Evolutionary conservation across 2,888 invertebrate genomes (phyloP).

Genomic region (Parnassius apollo): DNA sequence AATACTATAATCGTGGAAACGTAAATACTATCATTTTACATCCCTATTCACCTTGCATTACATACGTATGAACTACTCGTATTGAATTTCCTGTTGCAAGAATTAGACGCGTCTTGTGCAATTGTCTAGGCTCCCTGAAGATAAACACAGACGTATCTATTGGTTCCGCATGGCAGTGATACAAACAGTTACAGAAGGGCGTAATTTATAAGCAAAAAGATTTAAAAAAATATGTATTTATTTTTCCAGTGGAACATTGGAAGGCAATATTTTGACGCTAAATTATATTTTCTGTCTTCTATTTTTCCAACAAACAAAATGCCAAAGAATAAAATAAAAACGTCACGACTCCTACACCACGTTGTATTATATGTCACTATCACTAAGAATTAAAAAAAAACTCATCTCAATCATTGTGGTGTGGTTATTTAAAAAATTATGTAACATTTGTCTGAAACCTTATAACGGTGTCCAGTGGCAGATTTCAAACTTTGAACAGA

Average conservation of each 20-base stretch:
- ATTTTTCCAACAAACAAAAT: too few relatives aligned
- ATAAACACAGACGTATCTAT: slow-evolving; percentile 27
- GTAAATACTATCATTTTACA: slow-evolving; percentile 4
- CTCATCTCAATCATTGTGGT: too few relatives aligned
- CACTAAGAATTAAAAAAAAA: too few relatives aligned
- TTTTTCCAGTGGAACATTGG: background rate
- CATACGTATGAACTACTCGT: slow-evolving; percentile 16
- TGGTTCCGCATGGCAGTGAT: slow-evolving; percentile 29
- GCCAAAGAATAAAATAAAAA: too few relatives aligned
- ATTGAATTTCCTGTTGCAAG: slow-evolving; percentile 21
- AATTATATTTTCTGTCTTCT: background rate
- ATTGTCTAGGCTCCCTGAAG: slow-evolving; percentile 25
- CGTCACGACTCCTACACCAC: too few relatives aligned
- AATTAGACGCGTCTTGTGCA: slow-evolving; percentile 22
- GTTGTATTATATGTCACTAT: too few relatives aligned
- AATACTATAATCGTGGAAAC: background rate
- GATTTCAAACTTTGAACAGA: too few relatives aligned
- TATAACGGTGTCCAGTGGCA: too few relatives aligned
- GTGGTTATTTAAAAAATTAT: too few relatives aligned
- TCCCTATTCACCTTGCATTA: slow-evolving; percentile 14
- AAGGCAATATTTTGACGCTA: background rate
- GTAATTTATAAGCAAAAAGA: slow-evolving; percentile 1
- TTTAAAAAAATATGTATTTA: background rate
- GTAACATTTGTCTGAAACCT: too few relatives aligned
- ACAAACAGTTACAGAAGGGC: slow-evolving; percentile 24